These are phyloP conservation scores for Tupiocoris notatus DNA, from an alignment of 2,888 invertebrate genomes.

Conservation along the genomic window DNA sequence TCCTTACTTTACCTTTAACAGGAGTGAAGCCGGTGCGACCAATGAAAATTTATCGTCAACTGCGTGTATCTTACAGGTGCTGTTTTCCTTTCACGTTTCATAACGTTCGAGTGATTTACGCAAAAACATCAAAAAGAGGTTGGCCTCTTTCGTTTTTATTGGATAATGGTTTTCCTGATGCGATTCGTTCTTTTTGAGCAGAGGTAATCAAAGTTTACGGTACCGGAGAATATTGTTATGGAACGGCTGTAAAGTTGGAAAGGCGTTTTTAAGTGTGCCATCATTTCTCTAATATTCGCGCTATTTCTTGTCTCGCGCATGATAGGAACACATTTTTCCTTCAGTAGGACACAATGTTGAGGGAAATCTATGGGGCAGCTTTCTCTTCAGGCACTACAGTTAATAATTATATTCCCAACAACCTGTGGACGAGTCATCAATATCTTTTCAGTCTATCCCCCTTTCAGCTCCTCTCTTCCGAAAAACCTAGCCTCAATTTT, in stretches of 20 bases:
- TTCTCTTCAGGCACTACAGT: no score
- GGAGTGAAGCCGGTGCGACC: neutral
- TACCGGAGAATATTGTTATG: neutral
- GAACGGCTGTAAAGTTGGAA: neutral
- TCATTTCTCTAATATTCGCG: no score
- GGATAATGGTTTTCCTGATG: constrained; percentile 22
- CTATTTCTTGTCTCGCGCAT: no score
- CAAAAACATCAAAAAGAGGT: constrained; percentile 19
- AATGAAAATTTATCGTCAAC: constrained; percentile 37
- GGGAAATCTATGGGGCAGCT: no score
- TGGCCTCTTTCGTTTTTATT: constrained; percentile 2
- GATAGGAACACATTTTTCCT: no score
- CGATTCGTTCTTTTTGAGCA: neutral
- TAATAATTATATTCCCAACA: no score
- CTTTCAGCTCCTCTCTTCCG: no score
- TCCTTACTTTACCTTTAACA: constrained; percentile 7
- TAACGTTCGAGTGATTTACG: constrained; percentile 30
- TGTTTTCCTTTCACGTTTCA: constrained; percentile 7
- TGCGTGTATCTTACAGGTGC: constrained; percentile 10
- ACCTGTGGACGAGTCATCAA: no score
- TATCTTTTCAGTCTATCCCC: no score
- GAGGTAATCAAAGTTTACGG: neutral
- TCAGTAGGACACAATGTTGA: no score
- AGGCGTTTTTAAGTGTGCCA: no score
- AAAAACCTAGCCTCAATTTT: no score